Evolutionary conservation across 2,888 invertebrate species (phyloP).

Genomic region (Myopa tessellatipennis): DNA sequence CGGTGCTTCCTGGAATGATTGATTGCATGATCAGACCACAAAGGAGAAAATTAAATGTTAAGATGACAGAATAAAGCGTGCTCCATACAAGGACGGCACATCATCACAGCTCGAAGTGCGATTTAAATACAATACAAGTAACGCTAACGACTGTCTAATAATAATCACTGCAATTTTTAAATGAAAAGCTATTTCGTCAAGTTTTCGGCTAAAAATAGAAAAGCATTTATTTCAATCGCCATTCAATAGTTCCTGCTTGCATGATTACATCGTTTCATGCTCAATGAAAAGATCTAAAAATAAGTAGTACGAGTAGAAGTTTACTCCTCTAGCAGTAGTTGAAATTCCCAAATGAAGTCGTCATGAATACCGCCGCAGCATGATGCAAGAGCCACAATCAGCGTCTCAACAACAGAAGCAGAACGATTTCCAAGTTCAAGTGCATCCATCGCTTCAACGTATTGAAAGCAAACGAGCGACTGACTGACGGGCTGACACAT

Average conservation of each 20-base stretch:
- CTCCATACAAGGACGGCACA: background rate
- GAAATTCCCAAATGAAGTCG: slow-evolving; percentile 21
- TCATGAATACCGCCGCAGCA: background rate
- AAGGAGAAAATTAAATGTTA: background rate
- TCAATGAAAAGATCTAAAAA: background rate
- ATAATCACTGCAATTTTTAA: background rate
- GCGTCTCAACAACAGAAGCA: background rate
- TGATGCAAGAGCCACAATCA: slow-evolving; percentile 14
- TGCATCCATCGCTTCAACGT: background rate
- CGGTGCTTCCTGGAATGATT: too few relatives aligned
- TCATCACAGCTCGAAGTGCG: background rate
- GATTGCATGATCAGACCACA: too few relatives aligned
- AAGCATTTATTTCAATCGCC: background rate
- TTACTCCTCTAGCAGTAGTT: background rate
- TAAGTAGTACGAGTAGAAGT: background rate
- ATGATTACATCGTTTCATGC: background rate
- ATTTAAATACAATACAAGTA: background rate
- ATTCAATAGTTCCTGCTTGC: background rate
- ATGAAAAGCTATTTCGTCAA: background rate
- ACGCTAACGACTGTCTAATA: background rate
- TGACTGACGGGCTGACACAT: slow-evolving; percentile 4
- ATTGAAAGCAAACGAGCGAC: background rate
- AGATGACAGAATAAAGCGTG: background rate
- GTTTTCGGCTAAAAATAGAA: background rate
- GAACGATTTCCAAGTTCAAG: slow-evolving; percentile 24